These are phyloP conservation scores for Ictalurus furcatus DNA, from an alignment of 2,113 vertebrate species.

Conservation along the genomic window DNA sequence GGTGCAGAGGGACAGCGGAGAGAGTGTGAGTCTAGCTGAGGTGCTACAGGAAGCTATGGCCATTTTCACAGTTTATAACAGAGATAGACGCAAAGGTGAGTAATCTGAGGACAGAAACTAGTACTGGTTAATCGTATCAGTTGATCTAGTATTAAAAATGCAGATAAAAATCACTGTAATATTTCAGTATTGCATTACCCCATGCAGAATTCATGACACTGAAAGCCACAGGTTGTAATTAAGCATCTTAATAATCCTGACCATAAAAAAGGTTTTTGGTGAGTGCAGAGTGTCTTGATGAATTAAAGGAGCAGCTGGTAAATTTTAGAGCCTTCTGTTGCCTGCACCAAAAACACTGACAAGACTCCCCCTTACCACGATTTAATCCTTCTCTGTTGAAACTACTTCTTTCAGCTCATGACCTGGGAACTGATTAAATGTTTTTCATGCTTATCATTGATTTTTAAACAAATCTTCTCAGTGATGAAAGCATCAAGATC, in stretches of 20 bases:
- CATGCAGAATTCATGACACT: background rate
- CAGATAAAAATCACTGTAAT: background rate
- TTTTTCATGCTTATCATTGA: background rate
- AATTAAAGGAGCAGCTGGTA: background rate
- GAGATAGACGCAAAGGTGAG: constrained; percentile 68
- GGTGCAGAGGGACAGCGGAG: constrained; percentile 76
- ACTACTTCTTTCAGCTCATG: background rate
- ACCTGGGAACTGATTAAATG: background rate
- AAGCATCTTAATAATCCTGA: background rate
- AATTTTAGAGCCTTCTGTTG: background rate
- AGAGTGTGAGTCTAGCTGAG: constrained; percentile 85
- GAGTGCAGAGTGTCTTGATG: background rate
- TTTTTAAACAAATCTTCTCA: constrained; percentile 31
- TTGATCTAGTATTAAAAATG: background rate
- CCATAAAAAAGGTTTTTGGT: background rate
- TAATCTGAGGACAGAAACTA: background rate
- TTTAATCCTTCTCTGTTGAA: background rate
- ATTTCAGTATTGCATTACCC: background rate
- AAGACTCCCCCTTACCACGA: background rate
- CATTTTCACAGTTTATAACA: constrained; percentile 84
- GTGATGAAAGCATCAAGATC: constrained; percentile 42
- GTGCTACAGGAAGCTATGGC: constrained; percentile 77
- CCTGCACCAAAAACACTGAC: background rate
- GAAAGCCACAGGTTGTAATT: background rate
- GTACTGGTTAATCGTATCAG: background rate